Conservation (phyloP, 2,888 invertebrate species). For the Yponomeuta cagnagella region DNA sequence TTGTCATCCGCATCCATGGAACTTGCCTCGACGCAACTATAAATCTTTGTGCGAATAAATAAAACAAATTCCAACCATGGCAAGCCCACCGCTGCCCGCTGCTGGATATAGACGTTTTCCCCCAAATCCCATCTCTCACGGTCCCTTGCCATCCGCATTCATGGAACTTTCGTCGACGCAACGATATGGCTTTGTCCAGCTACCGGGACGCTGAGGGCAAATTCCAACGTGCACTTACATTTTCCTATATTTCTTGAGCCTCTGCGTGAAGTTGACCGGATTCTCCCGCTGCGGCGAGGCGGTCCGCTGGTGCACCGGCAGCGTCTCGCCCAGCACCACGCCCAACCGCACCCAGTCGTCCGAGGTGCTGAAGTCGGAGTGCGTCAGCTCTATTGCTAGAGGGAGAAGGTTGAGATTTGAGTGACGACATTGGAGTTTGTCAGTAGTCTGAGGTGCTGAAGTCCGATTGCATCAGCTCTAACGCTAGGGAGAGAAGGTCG, state of each 20-base stretch:
- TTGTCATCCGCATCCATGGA: too few relatives aligned
- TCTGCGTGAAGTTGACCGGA: slow-evolving; percentile 47
- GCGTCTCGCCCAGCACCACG: slow-evolving; percentile 51
- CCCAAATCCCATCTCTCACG: too few relatives aligned
- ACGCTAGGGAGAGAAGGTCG: neutral
- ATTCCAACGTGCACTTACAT: slow-evolving; percentile 45
- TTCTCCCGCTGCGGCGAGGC: slow-evolving; percentile 40
- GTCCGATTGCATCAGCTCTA: neutral
- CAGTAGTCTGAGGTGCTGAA: neutral
- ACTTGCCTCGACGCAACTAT: too few relatives aligned
- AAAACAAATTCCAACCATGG: too few relatives aligned
- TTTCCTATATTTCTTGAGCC: slow-evolving; percentile 63
- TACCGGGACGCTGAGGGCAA: too few relatives aligned
- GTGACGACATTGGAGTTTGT: neutral
- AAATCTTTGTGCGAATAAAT: too few relatives aligned
- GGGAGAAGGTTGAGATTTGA: slow-evolving; percentile 1
- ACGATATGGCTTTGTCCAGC: too few relatives aligned
- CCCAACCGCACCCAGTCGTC: slow-evolving; percentile 65
- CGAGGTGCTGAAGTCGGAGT: slow-evolving; percentile 60
- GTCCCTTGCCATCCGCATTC: too few relatives aligned
- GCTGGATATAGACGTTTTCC: too few relatives aligned
- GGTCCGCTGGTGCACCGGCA: slow-evolving; percentile 38
- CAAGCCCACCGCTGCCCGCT: too few relatives aligned
- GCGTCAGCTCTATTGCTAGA: slow-evolving; percentile 56
- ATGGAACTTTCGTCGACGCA: too few relatives aligned